Evolutionary conservation across 1,140 invertebrate genomes (phyloP).

Genomic region (Saccostrea echinata): DNA sequence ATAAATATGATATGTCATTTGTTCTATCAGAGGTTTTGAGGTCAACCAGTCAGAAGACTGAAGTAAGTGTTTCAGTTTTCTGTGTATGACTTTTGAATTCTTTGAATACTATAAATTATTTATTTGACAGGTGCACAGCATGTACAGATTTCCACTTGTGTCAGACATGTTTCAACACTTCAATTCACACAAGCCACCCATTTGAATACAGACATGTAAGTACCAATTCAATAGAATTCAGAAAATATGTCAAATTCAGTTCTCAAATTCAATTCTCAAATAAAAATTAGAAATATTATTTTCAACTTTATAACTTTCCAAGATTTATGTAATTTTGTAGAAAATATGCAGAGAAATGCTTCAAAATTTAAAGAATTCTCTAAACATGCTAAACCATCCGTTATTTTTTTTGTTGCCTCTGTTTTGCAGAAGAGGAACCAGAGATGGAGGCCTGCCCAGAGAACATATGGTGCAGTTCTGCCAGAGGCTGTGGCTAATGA

Average conservation of each 20-base stretch:
- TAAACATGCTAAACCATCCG: background rate
- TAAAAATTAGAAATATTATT: background rate
- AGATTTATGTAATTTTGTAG: too few species aligned
- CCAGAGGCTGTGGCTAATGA: conserved; percentile 75
- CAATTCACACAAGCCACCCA: conserved; percentile 76
- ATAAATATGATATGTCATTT: too few species aligned
- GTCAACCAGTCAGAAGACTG: too few species aligned
- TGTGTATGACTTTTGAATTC: too few species aligned
- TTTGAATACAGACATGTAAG: conserved; percentile 79
- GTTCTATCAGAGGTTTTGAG: too few species aligned
- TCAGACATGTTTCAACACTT: conserved; percentile 78
- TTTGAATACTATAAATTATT: background rate
- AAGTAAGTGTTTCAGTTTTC: too few species aligned
- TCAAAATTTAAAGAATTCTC: too few species aligned
- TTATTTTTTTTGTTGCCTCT: background rate
- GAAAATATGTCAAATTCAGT: background rate
- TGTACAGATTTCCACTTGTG: conserved; percentile 65
- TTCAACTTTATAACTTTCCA: background rate
- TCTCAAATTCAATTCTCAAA: background rate
- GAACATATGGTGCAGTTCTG: conserved; percentile 71
- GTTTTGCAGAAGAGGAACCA: conserved; percentile 75
- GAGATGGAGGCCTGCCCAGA: conserved; percentile 73
- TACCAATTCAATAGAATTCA: background rate
- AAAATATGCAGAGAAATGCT: too few species aligned
- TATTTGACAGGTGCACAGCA: background rate